A percentile compares a stretch with the other conserved stretches of the same genome.
These are phyloP conservation scores for Acrobasis repandana DNA, from an alignment of 2,888 invertebrate species.

Conservation along the genomic window DNA sequence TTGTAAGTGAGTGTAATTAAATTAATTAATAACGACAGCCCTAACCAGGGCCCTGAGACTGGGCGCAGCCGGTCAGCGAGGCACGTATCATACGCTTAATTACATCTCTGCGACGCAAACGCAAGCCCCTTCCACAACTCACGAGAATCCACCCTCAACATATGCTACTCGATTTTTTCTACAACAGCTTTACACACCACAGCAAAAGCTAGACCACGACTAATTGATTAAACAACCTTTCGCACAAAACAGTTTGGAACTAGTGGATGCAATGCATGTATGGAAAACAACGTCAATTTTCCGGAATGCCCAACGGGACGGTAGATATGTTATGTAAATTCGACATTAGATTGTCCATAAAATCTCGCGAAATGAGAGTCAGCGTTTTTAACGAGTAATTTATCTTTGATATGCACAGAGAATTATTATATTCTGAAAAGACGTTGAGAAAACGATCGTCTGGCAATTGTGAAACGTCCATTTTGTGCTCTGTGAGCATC, in stretches of 20 bases:
- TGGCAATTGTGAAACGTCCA: background rate
- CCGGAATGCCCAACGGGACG: background rate
- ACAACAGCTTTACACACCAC: background rate
- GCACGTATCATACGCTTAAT: constrained; percentile 72
- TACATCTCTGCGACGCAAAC: constrained; percentile 45
- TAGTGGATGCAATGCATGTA: background rate
- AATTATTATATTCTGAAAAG: constrained; percentile 39
- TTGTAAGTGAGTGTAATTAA: constrained; percentile 16
- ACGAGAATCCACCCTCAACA: constrained; percentile 29
- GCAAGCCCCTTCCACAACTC: background rate
- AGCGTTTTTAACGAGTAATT: constrained; percentile 37
- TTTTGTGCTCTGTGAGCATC: background rate
- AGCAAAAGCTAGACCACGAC: background rate
- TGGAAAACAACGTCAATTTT: constrained; percentile 9
- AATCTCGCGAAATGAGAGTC: constrained; percentile 37
- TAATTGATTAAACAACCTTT: constrained; percentile 6
- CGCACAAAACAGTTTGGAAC: background rate
- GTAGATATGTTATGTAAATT: constrained; percentile 29
- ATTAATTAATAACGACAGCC: constrained; percentile 38
- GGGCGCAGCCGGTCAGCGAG: constrained; percentile 63
- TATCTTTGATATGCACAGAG: constrained; percentile 34
- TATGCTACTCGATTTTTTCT: constrained; percentile 19
- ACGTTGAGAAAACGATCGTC: background rate
- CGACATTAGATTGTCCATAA: constrained; percentile 36
- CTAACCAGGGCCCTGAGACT: constrained; percentile 53